Percentiles rank a stretch among this genome's conserved stretches.
Evolutionary conservation across 2,113 vertebrate genomes (phyloP).

Genomic region (Callaeas wilsoni): DNA sequence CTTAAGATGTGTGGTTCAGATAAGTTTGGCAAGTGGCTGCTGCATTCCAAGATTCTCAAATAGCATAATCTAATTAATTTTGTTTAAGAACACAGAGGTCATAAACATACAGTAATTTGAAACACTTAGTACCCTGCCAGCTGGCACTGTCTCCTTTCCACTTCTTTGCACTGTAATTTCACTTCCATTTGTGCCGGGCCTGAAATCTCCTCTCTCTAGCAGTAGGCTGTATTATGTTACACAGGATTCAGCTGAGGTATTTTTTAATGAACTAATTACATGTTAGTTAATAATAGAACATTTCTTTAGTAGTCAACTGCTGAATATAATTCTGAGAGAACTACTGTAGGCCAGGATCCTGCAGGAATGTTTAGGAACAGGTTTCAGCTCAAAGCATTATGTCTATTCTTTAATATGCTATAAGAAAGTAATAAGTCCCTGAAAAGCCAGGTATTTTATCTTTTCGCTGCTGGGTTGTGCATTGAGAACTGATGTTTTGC

Average conservation of each 20-base stretch:
- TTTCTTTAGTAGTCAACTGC: constrained; percentile 67
- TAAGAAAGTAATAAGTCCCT: neutral
- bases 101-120: constrained; percentile 77
- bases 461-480: neutral
- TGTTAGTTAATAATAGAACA: constrained; percentile 79
- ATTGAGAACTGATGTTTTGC: neutral
- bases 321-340: constrained; percentile 59
- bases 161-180: constrained; percentile 68
- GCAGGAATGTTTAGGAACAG: constrained; percentile 35
- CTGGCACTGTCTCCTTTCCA: constrained; percentile 69
- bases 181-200: constrained; percentile 65
- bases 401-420: neutral
- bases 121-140: constrained; percentile 71
- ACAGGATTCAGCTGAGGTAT: constrained; percentile 67
- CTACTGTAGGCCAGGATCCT: constrained; percentile 10
- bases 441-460: neutral
- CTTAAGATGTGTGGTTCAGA: constrained; percentile 70
- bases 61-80: constrained; percentile 79
- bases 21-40: constrained; percentile 66
- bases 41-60: constrained; percentile 75
- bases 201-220: constrained; percentile 52
- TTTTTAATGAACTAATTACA: constrained; percentile 82
- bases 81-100: constrained; percentile 71
- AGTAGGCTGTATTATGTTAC: constrained; percentile 74
- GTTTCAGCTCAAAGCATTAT: constrained; percentile 12